Conservation (phyloP, 2,113 vertebrate genomes). For the Pseudopodoces humilis region DNA sequence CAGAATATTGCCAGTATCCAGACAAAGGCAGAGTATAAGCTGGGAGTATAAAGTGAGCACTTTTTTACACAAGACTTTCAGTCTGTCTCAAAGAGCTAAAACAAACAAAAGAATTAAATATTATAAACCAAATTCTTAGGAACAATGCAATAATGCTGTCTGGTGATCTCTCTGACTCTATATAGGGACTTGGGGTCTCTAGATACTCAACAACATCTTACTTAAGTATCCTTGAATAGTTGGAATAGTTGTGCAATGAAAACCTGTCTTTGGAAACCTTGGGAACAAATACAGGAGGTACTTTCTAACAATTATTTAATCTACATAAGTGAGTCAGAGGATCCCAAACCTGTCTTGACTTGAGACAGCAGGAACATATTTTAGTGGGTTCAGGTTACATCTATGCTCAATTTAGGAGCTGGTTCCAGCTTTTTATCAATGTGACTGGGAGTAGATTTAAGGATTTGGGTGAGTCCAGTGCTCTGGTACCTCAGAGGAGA, state of each 20-base stretch:
- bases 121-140: neutral
- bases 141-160: neutral
- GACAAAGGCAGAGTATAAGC: neutral
- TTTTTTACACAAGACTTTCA: neutral
- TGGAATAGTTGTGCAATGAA: neutral
- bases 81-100: neutral
- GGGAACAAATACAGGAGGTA: rapidly evolving
- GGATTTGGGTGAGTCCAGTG: neutral
- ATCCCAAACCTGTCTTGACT: neutral
- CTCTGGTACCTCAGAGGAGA: neutral
- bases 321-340: neutral
- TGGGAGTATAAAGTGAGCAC: neutral
- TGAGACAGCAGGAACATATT: neutral
- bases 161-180: neutral
- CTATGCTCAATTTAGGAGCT: neutral
- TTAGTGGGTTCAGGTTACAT: neutral
- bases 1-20: neutral
- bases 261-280: neutral
- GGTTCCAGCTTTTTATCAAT: neutral
- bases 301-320: neutral
- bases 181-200: neutral
- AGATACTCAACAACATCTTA: neutral
- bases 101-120: neutral
- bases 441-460: neutral
- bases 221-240: neutral